Base-by-base conservation (phyloP, 1,140 invertebrate genomes). In the Drosophila sproati region DNA sequence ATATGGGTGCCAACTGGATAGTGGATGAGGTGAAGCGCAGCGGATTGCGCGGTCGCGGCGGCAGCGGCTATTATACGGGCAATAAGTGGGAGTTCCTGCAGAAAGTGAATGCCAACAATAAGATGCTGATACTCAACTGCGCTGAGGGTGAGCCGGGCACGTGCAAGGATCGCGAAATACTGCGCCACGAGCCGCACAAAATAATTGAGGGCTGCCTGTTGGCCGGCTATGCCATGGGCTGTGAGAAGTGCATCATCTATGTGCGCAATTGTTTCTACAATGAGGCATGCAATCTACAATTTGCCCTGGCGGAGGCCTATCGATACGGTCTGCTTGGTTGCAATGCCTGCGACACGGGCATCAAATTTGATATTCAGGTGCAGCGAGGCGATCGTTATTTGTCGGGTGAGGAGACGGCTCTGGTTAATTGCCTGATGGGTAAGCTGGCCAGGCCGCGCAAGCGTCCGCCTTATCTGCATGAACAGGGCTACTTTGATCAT, bases 211-310 rank as follows among this genome's bases (percentile, higher is more conserved):
- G 99, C 1, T 99, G 98, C 92, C 93, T 99, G 7, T 95, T 99
- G 55, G 98, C 98, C 77, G 98, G 98, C 0, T 93, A 94, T 50
- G 96, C 98, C 6, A 99, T 99, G 96, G 98, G 98, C 8, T 98
- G 99, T 47, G 94, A 96, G 78, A 98, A 98, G 31, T 98, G 98
- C 2, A 99, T 99, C 87, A 99, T 99, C 92, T 99, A 99, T 91
- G 98, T 99, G 73, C 95, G 99, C 86, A 99, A 98, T 82, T 98
- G 99, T 93, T 99, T 99, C 93, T 99, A 99, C 93, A 99, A 99
- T 94, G 99, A 99, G 94, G 98, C 98, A 4, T 98, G 98, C 12
- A 99, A 99, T 89, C 95, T 99, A 93, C 98, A 99, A 94, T 95
- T 99, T 35, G 98, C 98, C 8, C 98, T 99, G 86, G 96, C 97